Evolutionary conservation across 1,140 invertebrate species (phyloP).

Genomic region (Drosophila tani): DNA sequence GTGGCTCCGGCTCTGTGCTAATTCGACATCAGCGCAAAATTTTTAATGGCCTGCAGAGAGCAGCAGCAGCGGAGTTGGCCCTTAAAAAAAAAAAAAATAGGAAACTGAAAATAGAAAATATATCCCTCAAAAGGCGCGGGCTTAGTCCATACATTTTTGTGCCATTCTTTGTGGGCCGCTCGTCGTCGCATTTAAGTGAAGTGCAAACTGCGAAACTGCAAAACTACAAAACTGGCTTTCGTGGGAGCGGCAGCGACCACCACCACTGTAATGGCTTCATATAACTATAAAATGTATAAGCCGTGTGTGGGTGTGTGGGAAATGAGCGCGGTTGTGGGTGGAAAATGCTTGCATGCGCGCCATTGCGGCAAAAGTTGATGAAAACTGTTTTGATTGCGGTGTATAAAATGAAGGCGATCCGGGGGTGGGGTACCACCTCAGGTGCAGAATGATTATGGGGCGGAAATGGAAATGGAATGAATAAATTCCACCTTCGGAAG

Average conservation of each 20-base stretch:
- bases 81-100: background rate
- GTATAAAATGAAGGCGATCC: conserved; percentile 35
- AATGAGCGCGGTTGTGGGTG: conserved; percentile 32
- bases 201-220: conserved; percentile 60
- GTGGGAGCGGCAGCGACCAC: conserved; percentile 4
- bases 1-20: conserved; percentile 42
- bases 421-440: background rate
- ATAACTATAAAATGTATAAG: conserved; percentile 76
- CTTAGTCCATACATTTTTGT: conserved; percentile 35
- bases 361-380: conserved; percentile 64
- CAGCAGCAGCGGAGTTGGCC: conserved; percentile 13
- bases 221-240: conserved; percentile 56
- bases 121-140: conserved; percentile 4
- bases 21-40: conserved; percentile 76
- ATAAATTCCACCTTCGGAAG: background rate
- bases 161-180: conserved; percentile 47
- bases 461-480: conserved; percentile 50
- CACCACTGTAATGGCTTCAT: conserved; percentile 68
- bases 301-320: conserved; percentile 30
- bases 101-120: background rate
- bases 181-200: conserved; percentile 69
- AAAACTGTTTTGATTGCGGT: conserved; percentile 62
- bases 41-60: conserved; percentile 63
- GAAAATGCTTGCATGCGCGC: conserved; percentile 33
- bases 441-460: conserved; percentile 34